Conservation (phyloP, 2,113 vertebrate species). For the Passer montanus region DNA sequence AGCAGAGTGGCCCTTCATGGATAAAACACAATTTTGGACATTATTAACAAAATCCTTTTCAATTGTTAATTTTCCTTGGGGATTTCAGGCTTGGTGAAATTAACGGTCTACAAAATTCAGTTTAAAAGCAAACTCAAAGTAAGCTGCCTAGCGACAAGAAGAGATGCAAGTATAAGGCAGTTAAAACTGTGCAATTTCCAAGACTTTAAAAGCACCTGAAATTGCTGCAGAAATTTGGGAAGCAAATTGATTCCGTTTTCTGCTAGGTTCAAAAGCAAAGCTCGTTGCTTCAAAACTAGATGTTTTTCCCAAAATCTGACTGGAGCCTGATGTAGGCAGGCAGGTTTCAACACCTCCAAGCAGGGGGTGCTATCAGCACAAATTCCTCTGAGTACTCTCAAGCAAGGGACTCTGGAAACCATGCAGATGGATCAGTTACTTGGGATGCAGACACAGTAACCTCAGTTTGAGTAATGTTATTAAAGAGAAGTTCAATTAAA, state of each 20-base stretch:
- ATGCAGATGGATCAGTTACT: rapidly evolving
- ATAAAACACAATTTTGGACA: neutral
- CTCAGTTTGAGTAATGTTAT: neutral
- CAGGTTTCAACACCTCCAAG: neutral
- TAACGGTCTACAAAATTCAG: neutral
- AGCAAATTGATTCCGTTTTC: neutral
- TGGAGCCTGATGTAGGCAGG: neutral
- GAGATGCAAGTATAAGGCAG: neutral
- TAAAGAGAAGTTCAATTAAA: neutral
- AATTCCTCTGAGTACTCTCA: neutral
- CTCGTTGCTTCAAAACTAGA: neutral
- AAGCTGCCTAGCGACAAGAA: neutral
- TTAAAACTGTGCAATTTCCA: neutral
- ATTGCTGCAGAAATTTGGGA: neutral
- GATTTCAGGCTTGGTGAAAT: neutral
- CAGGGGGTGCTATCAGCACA: neutral
- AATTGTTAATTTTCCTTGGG: neutral
- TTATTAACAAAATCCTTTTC: neutral
- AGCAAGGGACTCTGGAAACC: neutral
- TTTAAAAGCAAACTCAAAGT: neutral
- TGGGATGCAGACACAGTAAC: neutral
- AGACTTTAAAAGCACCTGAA: neutral
- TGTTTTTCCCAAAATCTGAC: neutral
- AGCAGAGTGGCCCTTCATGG: neutral
- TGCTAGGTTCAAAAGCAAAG: neutral